These are phyloP conservation scores for Acleris literana DNA, from an alignment of 2,888 invertebrate species.

Conservation along the genomic window DNA sequence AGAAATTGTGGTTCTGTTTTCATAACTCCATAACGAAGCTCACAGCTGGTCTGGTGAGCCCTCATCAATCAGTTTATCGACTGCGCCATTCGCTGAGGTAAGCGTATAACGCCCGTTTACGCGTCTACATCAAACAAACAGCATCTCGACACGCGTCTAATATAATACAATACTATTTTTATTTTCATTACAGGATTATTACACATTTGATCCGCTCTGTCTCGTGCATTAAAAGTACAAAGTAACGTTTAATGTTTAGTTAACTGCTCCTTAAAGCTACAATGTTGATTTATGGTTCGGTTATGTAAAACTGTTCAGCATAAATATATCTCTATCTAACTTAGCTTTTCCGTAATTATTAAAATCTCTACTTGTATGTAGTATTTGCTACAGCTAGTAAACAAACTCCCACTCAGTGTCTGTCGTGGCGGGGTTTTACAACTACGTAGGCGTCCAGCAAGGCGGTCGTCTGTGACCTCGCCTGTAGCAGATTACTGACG, in stretches of 20 bases:
- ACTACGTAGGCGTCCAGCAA: slow-evolving; percentile 46
- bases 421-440: slow-evolving; percentile 35
- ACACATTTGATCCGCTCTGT: too few species aligned
- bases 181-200: too few species aligned
- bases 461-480: slow-evolving; percentile 44
- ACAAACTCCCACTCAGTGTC: slow-evolving; percentile 40
- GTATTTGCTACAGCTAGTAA: slow-evolving; percentile 31
- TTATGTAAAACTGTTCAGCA: background rate
- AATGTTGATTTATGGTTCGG: background rate
- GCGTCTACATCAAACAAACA: too few species aligned
- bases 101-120: too few species aligned
- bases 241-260: too few species aligned
- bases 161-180: background rate
- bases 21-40: slow-evolving; percentile 21
- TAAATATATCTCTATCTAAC: background rate
- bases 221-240: too few species aligned
- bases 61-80: slow-evolving; percentile 25
- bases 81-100: slow-evolving; percentile 1
- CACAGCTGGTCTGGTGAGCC: slow-evolving; percentile 13
- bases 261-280: background rate
- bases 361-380: background rate
- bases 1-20: slow-evolving; percentile 17
- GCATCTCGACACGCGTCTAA: background rate
- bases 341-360: background rate
- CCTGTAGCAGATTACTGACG: background rate